phyloP scores from a whole-genome alignment of 2,113 vertebrate species.

The Pionites leucogaster region DNA sequence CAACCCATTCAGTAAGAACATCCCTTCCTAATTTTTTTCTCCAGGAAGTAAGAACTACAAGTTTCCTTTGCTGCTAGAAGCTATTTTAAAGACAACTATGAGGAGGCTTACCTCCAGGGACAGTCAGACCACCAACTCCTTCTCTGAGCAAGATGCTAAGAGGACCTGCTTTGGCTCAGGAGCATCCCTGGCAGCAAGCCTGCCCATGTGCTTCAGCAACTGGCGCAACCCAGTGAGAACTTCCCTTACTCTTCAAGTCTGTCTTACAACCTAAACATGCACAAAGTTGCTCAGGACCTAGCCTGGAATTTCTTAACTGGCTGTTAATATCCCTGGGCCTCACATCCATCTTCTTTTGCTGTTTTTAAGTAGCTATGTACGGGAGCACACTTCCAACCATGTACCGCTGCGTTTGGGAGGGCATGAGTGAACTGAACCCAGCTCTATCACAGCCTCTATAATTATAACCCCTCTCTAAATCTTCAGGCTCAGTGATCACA shows the following conservation, averaged over 20 bases:
- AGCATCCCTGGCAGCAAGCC: not conserved
- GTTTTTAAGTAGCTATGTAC: not conserved
- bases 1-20: not conserved
- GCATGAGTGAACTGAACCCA: rapidly evolving
- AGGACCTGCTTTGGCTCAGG: not conserved
- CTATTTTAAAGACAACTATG: not conserved
- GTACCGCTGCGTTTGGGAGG: not conserved
- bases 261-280: rapidly evolving
- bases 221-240: not conserved
- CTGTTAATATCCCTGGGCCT: not conserved
- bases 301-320: not conserved
- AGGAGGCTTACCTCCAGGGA: not conserved
- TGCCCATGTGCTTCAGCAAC: not conserved
- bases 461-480: not conserved
- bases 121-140: not conserved
- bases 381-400: not conserved
- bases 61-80: not conserved
- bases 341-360: not conserved
- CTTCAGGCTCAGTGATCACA: not conserved
- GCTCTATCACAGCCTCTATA: not conserved
- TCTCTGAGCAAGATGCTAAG: not conserved
- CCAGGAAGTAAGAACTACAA: not conserved
- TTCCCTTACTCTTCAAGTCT: not conserved
- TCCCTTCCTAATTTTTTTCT: not conserved
- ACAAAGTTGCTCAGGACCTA: not conserved